These are phyloP conservation scores for Periophthalmus magnuspinnatus DNA, from an alignment of 2,797 vertebrate species.

Conservation along the genomic window DNA sequence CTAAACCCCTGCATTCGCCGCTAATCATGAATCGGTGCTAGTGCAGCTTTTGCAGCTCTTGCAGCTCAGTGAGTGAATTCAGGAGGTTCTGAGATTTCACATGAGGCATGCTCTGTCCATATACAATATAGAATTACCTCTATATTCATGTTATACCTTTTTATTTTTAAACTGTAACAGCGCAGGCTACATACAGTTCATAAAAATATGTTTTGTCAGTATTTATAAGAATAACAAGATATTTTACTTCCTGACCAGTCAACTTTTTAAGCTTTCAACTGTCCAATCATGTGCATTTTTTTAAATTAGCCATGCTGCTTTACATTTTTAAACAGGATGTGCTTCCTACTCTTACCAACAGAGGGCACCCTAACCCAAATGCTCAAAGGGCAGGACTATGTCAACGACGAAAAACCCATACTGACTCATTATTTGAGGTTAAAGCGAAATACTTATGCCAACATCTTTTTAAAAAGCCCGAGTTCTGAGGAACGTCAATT, in stretches of 20 bases:
- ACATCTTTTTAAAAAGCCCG: not conserved
- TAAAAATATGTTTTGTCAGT: not conserved
- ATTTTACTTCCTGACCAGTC: too few relatives aligned
- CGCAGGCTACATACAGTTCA: too few relatives aligned
- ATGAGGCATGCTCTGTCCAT: too few relatives aligned
- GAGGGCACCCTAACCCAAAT: not conserved
- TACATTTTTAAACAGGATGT: not conserved
- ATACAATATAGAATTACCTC: too few relatives aligned
- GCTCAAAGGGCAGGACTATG: not conserved
- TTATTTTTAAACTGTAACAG: too few relatives aligned
- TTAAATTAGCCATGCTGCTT: constrained; percentile 7
- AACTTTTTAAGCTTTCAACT: not conserved
- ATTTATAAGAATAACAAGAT: too few relatives aligned
- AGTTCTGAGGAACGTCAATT: constrained; percentile 1
- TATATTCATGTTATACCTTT: too few relatives aligned
- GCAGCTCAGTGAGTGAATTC: too few relatives aligned
- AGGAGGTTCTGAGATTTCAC: too few relatives aligned
- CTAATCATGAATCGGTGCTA: too few relatives aligned
- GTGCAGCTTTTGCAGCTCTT: too few relatives aligned
- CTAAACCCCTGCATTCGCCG: too few relatives aligned
- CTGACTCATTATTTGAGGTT: not conserved
- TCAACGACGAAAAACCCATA: not conserved
- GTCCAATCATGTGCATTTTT: not conserved
- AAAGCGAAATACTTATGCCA: not conserved
- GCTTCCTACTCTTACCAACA: not conserved